phyloP scores from a whole-genome alignment of 2,113 vertebrate genomes.

The Gallinago media region DNA sequence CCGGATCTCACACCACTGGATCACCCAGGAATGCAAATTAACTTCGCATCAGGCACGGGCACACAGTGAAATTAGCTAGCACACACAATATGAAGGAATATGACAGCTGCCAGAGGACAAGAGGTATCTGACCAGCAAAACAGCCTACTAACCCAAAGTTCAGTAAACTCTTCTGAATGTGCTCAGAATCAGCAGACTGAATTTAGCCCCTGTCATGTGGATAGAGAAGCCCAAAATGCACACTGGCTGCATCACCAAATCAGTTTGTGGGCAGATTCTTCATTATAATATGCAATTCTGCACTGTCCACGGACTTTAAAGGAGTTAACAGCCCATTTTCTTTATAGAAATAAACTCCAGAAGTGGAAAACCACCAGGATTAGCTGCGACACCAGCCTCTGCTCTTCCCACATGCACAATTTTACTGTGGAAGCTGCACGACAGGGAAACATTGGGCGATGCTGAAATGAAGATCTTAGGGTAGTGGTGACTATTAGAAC shows the following conservation, averaged over 20 bases:
- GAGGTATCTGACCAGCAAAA: not conserved
- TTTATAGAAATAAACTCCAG: not conserved
- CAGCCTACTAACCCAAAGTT: not conserved
- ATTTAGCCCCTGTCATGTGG: not conserved
- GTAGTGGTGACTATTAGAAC: not conserved
- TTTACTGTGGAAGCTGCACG: not conserved
- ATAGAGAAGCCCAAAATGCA: not conserved
- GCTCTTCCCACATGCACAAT: rapidly evolving
- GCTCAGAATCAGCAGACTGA: not conserved
- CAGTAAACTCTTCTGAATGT: not conserved
- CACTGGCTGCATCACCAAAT: not conserved
- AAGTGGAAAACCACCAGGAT: not conserved
- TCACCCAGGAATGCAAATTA: not conserved
- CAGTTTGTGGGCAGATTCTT: not conserved
- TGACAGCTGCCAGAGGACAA: not conserved
- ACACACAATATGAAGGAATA: not conserved
- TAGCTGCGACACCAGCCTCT: not conserved
- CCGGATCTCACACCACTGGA: rapidly evolving
- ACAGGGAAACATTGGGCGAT: not conserved
- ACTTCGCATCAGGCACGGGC: not conserved
- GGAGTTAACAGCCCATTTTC: not conserved
- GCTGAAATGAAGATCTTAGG: not conserved
- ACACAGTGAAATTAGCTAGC: not conserved
- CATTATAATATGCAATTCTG: not conserved
- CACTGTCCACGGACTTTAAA: not conserved